Evolutionary conservation across 2,888 invertebrate species (phyloP).

Genomic region (Anticlea derivata): DNA sequence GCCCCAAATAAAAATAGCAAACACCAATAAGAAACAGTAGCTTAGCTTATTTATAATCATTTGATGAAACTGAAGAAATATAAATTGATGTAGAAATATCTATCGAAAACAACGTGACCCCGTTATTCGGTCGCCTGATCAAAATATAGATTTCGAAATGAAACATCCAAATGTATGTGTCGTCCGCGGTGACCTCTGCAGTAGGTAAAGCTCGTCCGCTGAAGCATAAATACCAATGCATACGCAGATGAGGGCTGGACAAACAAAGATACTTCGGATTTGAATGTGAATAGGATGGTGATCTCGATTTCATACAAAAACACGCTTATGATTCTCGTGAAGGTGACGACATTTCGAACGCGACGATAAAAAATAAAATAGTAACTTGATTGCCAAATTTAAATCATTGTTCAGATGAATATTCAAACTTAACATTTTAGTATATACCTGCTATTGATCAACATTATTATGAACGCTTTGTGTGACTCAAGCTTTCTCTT

Average conservation of each 20-base stretch:
- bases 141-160: slow-evolving; percentile 76
- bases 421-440: slow-evolving; percentile 11
- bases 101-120: slow-evolving; percentile 74
- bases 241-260: slow-evolving; percentile 71
- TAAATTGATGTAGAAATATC: slow-evolving; percentile 64
- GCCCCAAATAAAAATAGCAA: slow-evolving; percentile 39
- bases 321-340: slow-evolving; percentile 49
- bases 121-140: slow-evolving; percentile 73
- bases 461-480: background rate
- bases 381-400: slow-evolving; percentile 10
- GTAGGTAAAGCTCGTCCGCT: slow-evolving; percentile 56
- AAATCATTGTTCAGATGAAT: slow-evolving; percentile 5
- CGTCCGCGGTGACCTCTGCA: slow-evolving; percentile 69
- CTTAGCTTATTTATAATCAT: background rate
- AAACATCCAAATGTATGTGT: slow-evolving; percentile 74
- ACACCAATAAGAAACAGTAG: slow-evolving; percentile 44
- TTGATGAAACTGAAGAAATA: slow-evolving; percentile 41
- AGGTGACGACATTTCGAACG: slow-evolving; percentile 39
- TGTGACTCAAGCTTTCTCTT: slow-evolving; percentile 11
- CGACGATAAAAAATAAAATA: slow-evolving; percentile 9
- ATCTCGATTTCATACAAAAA: slow-evolving; percentile 69
- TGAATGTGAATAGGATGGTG: slow-evolving; percentile 70
- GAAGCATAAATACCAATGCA: slow-evolving; percentile 66
- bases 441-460: background rate
- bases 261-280: slow-evolving; percentile 75